These are phyloP conservation scores for Cephalopholis sonnerati DNA, from an alignment of 2,113 vertebrate genomes.

Conservation along the genomic window DNA sequence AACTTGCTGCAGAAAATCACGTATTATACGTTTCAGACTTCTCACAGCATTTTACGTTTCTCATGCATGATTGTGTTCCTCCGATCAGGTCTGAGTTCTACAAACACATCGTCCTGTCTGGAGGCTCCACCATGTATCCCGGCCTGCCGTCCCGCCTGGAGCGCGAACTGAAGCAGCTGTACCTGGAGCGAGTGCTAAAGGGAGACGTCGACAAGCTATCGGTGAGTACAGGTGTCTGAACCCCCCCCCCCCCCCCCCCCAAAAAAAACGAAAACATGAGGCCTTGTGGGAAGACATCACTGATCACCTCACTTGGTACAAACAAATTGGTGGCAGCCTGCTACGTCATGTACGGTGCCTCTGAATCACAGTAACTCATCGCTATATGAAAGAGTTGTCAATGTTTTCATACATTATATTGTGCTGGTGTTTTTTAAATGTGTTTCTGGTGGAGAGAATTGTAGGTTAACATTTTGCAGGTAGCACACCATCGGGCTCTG, in stretches of 20 bases:
- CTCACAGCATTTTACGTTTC: too few species aligned
- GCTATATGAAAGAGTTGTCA: background rate
- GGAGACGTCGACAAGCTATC: conserved; percentile 33
- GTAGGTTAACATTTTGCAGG: background rate
- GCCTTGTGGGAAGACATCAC: background rate
- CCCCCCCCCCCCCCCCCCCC: too few species aligned
- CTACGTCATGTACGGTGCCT: background rate
- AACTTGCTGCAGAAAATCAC: too few species aligned
- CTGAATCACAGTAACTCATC: background rate
- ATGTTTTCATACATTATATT: background rate
- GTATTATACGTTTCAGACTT: too few species aligned
- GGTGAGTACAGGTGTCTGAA: background rate
- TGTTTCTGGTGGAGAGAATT: background rate
- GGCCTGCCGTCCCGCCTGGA: conserved; percentile 48
- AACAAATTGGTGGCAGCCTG: background rate
- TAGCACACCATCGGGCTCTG: background rate
- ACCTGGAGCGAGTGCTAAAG: conserved; percentile 42
- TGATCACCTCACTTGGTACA: background rate
- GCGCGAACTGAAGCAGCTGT: conserved; percentile 35
- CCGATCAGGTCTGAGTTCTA: conserved; percentile 26
- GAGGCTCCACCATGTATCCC: conserved; percentile 41
- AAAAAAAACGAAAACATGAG: too few species aligned
- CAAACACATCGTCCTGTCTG: conserved; percentile 41
- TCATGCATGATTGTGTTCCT: too few species aligned
- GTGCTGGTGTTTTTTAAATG: background rate